A percentile compares a stretch with the other conserved stretches of the same genome.
Evolutionary conservation across 2,797 vertebrate genomes (phyloP).

Genomic region (Mus caroli): DNA sequence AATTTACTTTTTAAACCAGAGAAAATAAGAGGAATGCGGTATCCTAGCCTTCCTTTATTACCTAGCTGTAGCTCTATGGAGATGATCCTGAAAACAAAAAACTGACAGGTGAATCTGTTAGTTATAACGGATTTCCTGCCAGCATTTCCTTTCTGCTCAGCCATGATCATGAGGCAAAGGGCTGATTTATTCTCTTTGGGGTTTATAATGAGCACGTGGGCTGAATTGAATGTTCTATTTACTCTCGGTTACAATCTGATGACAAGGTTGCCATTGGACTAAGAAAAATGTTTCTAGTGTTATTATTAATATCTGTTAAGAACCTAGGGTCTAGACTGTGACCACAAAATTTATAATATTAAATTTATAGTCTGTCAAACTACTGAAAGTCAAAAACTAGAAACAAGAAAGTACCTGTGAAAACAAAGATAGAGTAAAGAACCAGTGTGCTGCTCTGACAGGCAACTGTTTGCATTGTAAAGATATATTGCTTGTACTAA

Average conservation of each 20-base stretch:
- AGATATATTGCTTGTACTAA: not conserved
- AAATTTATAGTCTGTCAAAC: constrained; percentile 83
- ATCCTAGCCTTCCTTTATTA: constrained; percentile 1
- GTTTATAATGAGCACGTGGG: constrained; percentile 58
- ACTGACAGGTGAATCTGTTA: constrained; percentile 4
- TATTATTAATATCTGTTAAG: constrained; percentile 82
- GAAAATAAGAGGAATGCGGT: constrained; percentile 23
- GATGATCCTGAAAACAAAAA: constrained; percentile 56
- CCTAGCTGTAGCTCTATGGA: not conserved
- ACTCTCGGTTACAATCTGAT: constrained; percentile 74
- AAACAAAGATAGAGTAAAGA: constrained; percentile 48
- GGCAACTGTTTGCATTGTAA: not conserved
- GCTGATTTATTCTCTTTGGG: constrained; percentile 67
- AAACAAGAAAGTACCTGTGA: constrained; percentile 61
- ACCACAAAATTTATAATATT: constrained; percentile 80
- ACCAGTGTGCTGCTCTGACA: constrained; percentile 30
- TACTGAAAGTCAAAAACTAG: constrained; percentile 75
- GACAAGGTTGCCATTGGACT: constrained; percentile 72
- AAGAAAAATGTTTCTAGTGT: constrained; percentile 81
- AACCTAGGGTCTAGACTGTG: constrained; percentile 68
- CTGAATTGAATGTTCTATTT: constrained; percentile 74
- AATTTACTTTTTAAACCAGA: constrained; percentile 25
- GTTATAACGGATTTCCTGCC: constrained; percentile 53
- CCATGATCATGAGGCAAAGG: constrained; percentile 59
- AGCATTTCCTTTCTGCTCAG: not conserved